A percentile compares a stretch with the other conserved stretches of the same genome.
These are phyloP conservation scores for Orientallactaga bullata DNA, from an alignment of 2,113 vertebrate genomes.

Conservation along the genomic window DNA sequence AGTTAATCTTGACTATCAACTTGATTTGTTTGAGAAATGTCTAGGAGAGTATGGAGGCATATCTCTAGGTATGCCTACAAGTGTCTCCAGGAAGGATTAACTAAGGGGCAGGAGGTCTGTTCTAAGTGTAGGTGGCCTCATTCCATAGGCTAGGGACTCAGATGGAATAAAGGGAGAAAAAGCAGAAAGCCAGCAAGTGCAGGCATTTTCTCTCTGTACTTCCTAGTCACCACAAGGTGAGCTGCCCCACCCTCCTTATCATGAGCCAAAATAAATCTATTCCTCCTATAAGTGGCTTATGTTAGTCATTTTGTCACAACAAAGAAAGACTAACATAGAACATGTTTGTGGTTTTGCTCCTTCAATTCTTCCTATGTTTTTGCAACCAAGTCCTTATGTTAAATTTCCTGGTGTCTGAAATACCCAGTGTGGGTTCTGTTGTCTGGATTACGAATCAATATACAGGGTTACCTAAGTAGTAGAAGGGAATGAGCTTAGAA, in stretches of 20 bases:
- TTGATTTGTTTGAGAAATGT: not conserved
- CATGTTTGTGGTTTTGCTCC: not conserved
- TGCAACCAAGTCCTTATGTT: not conserved
- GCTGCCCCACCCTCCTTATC: not conserved
- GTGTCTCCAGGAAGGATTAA: not conserved
- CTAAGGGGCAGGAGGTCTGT: not conserved
- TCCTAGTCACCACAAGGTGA: not conserved
- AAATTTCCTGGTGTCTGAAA: slow-evolving; percentile 20
- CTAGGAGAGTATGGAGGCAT: not conserved
- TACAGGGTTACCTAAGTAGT: not conserved
- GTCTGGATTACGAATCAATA: not conserved
- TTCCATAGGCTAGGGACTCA: not conserved
- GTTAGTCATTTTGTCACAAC: not conserved
- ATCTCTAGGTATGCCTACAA: not conserved
- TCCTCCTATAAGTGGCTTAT: not conserved
- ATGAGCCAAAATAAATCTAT: not conserved
- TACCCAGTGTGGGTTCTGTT: not conserved
- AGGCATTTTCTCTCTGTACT: not conserved
- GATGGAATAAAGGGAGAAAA: not conserved
- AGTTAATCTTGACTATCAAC: not conserved
- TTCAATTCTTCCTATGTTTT: not conserved
- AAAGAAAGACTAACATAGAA: not conserved
- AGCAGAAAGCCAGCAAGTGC: not conserved
- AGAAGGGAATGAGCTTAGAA: not conserved
- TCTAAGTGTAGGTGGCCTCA: not conserved